Percentiles rank a stretch among this genome's conserved stretches.
Evolutionary conservation across 2,888 invertebrate genomes (phyloP).

Genomic region (Girardia tigrina): DNA sequence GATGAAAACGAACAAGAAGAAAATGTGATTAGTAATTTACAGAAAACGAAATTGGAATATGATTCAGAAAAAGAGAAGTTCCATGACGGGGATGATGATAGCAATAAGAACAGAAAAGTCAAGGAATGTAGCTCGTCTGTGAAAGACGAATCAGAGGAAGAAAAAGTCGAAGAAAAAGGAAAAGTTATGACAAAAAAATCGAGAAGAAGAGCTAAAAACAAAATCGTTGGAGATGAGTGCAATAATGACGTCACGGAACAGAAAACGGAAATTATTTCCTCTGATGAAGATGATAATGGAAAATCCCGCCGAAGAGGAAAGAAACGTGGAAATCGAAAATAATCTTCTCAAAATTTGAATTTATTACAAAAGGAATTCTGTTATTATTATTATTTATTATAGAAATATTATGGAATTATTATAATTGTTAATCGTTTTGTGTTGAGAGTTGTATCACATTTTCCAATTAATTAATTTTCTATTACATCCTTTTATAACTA

Average conservation of each 20-base stretch:
- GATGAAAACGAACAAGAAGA: background rate
- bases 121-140: background rate
- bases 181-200: background rate
- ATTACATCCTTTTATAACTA: too few species aligned
- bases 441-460: too few species aligned
- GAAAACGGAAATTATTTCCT: background rate
- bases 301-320: conserved; percentile 7
- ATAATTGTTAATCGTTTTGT: too few species aligned
- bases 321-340: conserved; percentile 10
- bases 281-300: background rate
- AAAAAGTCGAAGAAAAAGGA: background rate
- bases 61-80: background rate
- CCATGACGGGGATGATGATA: background rate
- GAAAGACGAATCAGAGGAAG: background rate
- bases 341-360: too few species aligned
- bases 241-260: background rate
- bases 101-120: background rate
- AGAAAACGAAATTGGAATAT: background rate
- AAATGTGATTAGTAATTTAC: background rate
- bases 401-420: too few species aligned
- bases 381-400: too few species aligned
- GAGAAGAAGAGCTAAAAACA: conserved; percentile 5
- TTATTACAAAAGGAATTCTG: too few species aligned
- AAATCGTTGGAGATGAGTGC: background rate
- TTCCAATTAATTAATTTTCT: too few species aligned